phyloP scores from a whole-genome alignment of 53 echinoderm and acorn worm species.

The Glandiceps talaboti region DNA sequence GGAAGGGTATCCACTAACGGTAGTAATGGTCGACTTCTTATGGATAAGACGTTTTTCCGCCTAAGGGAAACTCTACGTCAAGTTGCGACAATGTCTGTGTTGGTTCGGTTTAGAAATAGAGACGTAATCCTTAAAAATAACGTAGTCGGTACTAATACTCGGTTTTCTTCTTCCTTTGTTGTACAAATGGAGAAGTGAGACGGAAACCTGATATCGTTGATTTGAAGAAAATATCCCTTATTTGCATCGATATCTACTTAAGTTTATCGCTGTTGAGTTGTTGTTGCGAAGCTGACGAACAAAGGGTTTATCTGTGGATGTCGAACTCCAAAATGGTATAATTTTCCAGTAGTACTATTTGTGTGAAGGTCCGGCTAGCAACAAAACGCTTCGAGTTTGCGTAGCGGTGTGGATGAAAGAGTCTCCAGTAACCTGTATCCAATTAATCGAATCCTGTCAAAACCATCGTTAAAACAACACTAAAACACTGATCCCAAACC shows the following conservation, averaged over 20 bases:
- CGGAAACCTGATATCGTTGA: background rate
- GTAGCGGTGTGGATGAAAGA: background rate
- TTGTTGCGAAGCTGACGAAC: background rate
- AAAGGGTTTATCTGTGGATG: background rate
- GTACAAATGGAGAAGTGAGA: background rate
- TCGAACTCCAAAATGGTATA: background rate
- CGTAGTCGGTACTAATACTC: background rate
- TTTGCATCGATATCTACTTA: background rate
- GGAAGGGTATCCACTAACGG: too few relatives aligned
- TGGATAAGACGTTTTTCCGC: too few relatives aligned
- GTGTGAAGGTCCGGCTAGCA: background rate
- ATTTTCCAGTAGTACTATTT: background rate
- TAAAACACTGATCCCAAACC: background rate
- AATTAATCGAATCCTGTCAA: background rate
- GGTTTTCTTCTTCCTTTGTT: background rate
- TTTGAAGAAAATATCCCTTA: background rate
- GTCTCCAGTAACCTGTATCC: background rate
- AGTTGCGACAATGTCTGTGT: too few relatives aligned
- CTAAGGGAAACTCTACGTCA: too few relatives aligned
- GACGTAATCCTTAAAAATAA: background rate
- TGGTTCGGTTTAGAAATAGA: too few relatives aligned
- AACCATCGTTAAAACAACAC: background rate
- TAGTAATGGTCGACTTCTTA: too few relatives aligned
- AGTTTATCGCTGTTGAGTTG: background rate
- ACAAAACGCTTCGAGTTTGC: background rate